Percentiles rank a stretch among this genome's conserved stretches.
These are phyloP conservation scores for Trileptium ribeirensis DNA, from an alignment of 2,888 invertebrate species.

Conservation along the genomic window DNA sequence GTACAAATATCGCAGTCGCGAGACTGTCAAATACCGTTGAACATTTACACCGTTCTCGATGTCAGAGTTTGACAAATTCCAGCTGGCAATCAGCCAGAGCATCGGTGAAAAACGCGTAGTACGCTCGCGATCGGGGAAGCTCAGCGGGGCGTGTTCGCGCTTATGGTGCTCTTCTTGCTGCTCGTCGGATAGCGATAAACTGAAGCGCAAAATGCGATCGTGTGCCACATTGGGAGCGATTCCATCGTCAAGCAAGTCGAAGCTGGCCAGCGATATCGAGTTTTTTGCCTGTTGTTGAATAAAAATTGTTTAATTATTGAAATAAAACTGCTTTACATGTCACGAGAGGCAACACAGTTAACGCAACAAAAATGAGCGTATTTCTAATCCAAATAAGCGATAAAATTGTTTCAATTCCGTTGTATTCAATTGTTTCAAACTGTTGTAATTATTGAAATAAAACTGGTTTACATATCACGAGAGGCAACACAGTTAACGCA, in stretches of 20 bases:
- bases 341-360: no score
- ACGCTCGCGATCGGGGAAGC: conserved; percentile 28
- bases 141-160: conserved; percentile 27
- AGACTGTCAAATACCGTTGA: conserved; percentile 52
- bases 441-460: no score
- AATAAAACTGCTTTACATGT: no score
- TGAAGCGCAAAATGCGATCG: conserved; percentile 51
- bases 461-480: no score
- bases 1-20: conserved; percentile 49
- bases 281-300: conserved; percentile 10
- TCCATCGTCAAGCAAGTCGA: conserved; percentile 52
- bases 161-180: no score
- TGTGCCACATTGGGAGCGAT: conserved; percentile 53
- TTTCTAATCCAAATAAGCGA: no score
- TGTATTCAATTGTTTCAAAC: no score
- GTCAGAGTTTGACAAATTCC: conserved; percentile 53
- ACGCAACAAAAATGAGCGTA: no score
- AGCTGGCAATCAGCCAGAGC: conserved; percentile 51
- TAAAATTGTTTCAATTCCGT: no score
- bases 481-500: no score
- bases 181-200: no score
- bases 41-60: conserved; percentile 53
- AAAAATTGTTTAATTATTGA: no score
- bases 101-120: conserved; percentile 50
- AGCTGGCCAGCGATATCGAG: conserved; percentile 44